A percentile compares a stretch with the other conserved stretches of the same genome.
Conservation (phyloP, 1,140 invertebrate species). For the Drepana arcuata region DNA sequence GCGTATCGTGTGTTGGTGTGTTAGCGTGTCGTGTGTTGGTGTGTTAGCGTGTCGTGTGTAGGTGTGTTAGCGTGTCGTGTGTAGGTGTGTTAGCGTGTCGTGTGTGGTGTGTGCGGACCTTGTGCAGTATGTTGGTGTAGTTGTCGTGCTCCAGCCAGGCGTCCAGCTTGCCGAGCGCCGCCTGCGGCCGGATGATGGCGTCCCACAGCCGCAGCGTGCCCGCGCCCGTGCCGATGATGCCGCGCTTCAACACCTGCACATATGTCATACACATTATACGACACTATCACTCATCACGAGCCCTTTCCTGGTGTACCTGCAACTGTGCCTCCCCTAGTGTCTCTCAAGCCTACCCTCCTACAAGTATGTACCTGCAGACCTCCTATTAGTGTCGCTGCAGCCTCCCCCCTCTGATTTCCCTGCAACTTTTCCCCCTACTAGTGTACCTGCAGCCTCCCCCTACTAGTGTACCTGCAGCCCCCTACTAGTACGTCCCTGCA, state of each 20-base stretch:
- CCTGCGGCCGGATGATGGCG: constrained; percentile 27
- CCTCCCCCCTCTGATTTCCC: no score
- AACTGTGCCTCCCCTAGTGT: no score
- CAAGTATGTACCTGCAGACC: no score
- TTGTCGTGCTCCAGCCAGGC: constrained; percentile 57
- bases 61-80: neutral
- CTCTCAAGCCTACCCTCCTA: no score
- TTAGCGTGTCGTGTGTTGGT: neutral
- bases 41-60: neutral
- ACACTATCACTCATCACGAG: no score
- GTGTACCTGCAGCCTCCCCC: no score
- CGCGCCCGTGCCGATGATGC: constrained; percentile 46
- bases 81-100: neutral
- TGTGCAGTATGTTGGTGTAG: constrained; percentile 65
- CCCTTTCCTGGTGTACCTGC: no score
- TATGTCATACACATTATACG: no score
- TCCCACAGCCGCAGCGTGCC: constrained; percentile 51
- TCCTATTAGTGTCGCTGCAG: no score
- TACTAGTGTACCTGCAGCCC: no score
- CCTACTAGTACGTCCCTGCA: no score
- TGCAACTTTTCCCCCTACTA: no score
- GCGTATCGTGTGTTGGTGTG: neutral
- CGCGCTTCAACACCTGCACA: constrained; percentile 44
- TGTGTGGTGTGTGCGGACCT: constrained; percentile 23
- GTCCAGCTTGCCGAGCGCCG: constrained; percentile 40